Evolutionary conservation across 2,797 vertebrate genomes (phyloP), one percentile per base, ranked within the genome.

Genomic region (Cheirogaleus major): DNA sequence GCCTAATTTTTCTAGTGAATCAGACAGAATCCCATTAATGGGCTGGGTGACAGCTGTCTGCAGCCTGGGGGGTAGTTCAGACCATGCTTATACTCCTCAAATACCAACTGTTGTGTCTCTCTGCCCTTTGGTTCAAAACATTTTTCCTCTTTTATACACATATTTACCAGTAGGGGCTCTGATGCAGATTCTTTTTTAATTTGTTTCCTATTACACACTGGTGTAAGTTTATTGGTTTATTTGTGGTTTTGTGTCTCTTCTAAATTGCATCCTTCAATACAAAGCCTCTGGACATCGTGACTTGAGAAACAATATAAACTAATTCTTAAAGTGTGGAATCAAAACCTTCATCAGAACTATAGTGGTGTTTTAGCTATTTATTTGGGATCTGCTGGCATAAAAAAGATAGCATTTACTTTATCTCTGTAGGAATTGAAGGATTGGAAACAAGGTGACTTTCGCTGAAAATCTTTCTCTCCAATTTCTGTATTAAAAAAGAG

Each of bases 251-350:
- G 22, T 30, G 85, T 92, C 89, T 45, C n/a, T 80, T 63, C 89
- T 61, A 67, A 85, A 86, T 88, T 84, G 5, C 20, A 81, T 65
- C 32, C 5, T 84, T 88, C 50, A 15, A 6, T 78, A 41, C n/a
- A 91, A 85, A 89, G 23, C 14, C 50, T 91, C 43, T 89, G 69
- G 48, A n/a, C 27, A 79, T 11, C 52, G 15, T 88, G 38, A 89
- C 48, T 89, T 95, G 45, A 89, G 57, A 89, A 94, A 83, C 12
- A 83, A 45, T 48, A 48, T 50, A 25, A 93, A 72, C 41, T 76
- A 13, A 86, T 86, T 90, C 94, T 83, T 73, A 91, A 91, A 63
- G 48, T n/a, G 52, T 65, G n/a, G 32, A 63, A 63, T 79, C 17
- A 88, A 88, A 91, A 63, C 17, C 25, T 83, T 63, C n/a, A 75